Evolutionary conservation across 2,113 vertebrate species (phyloP), one percentile per base, ranked within the genome.

Genomic region (Rhinogobius similis): DNA sequence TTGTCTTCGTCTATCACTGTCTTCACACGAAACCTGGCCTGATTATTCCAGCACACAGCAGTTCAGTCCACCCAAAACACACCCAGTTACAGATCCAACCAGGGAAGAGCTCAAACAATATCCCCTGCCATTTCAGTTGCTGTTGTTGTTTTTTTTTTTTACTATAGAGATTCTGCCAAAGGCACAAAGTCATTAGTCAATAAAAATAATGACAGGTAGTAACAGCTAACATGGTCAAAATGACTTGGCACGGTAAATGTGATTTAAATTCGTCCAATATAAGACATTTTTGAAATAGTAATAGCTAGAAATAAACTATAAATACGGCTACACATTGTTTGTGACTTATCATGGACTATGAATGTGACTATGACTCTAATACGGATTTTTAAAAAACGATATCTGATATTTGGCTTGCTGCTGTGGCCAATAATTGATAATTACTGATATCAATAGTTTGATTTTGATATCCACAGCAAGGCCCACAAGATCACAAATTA

Each of bases 11-110:
- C 66, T 76, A 50, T 77, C 66, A 75, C 24, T 36, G 56, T 77
- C 44, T 50, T 84, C 52, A 10, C 55, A 76, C 72, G 64, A 78
- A 85, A 77, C 83, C 76, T 76, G 67, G 73, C 79, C 72, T 84
- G 75, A 87, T 87, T 77, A 80, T 84, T 87, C 70, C 73, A 78
- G 81, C 73, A 79, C 76, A 68, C 26, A 82, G 73, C 69, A 77
- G 77, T 73, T 83, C 79, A 78, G 79, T 53, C 71, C 68, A 79
- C 71, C 62, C 72, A 63, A 78, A 61, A 63, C 64, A 46, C 3
- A 43, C 66, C 82, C 73, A 38, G 74, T 62, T 62, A 64, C 78
- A 81, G 73, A 77, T 48, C 36, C 70, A 70, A 41, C 71, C 58
- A 68, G 55, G 27, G 55, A 68, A 46, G 39, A 58, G 76, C 53